A percentile compares a stretch with the other conserved stretches of the same genome.
Evolutionary conservation across 2,888 invertebrate genomes (phyloP).

Genomic region (Alitta virens): DNA sequence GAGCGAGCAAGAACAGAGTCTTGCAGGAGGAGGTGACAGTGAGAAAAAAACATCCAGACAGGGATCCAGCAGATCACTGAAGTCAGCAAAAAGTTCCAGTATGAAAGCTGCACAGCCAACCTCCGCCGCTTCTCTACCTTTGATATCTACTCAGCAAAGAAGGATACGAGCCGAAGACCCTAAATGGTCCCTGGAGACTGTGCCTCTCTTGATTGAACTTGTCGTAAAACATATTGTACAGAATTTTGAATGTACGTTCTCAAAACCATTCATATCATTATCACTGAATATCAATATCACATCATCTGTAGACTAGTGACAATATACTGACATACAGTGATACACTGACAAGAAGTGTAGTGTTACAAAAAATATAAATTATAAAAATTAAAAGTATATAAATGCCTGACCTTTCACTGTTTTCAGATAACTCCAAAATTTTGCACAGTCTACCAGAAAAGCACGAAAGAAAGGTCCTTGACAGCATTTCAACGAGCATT

Average conservation of each 20-base stretch:
- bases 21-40: no score
- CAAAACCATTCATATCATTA: no score
- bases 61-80: no score
- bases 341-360: no score
- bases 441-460: slow-evolving; percentile 48
- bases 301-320: not conserved
- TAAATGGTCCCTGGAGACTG: slow-evolving; percentile 56
- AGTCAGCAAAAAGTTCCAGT: no score
- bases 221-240: slow-evolving; percentile 50
- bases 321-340: no score
- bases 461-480: slow-evolving; percentile 50
- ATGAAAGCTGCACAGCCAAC: no score
- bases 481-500: slow-evolving; percentile 48
- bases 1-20: no score
- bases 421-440: slow-evolving; percentile 51
- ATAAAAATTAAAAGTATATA: not conserved
- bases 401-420: not conserved
- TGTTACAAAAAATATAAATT: not conserved
- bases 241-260: slow-evolving; percentile 54
- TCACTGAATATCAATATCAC: no score
- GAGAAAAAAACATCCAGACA: no score
- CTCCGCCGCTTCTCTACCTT: no score
- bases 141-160: slow-evolving; percentile 23
- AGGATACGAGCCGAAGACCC: slow-evolving; percentile 57
- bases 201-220: slow-evolving; percentile 51